A percentile compares a stretch with the other conserved stretches of the same genome.
Evolutionary conservation across 2,888 invertebrate genomes (phyloP).

Genomic region (Orthosia incerta): DNA sequence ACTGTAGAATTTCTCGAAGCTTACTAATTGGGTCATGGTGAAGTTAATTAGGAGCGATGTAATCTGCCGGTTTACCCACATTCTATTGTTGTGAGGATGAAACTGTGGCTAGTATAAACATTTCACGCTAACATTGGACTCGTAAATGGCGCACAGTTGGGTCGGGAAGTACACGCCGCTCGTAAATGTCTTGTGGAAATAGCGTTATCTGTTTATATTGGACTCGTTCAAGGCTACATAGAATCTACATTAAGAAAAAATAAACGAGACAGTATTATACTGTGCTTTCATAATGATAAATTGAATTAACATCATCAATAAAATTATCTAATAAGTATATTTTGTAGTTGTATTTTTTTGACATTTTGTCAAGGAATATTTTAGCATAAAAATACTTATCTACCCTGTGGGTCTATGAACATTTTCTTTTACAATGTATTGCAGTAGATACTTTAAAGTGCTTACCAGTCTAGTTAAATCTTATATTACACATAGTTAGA

Average conservation of each 20-base stretch:
- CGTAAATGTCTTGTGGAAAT: slow-evolving; percentile 71
- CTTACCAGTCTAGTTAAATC: neutral
- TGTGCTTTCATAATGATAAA: slow-evolving; percentile 15
- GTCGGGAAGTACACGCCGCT: slow-evolving; percentile 38
- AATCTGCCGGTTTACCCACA: slow-evolving; percentile 49
- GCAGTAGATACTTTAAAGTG: neutral
- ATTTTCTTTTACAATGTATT: too few species aligned
- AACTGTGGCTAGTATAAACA: slow-evolving; percentile 38
- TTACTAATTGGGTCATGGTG: slow-evolving; percentile 59
- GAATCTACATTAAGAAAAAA: slow-evolving; percentile 51
- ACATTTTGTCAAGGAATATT: too few species aligned
- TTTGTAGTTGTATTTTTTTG: too few species aligned
- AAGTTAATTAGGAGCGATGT: slow-evolving; percentile 39
- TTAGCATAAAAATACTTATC: neutral
- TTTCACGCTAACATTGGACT: slow-evolving; percentile 31
- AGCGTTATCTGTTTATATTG: slow-evolving; percentile 72
- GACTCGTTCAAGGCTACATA: slow-evolving; percentile 72
- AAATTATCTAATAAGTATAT: slow-evolving; percentile 1
- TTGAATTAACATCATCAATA: slow-evolving; percentile 14
- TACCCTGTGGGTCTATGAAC: too few species aligned
- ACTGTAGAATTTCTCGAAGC: slow-evolving; percentile 21
- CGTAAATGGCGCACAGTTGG: slow-evolving; percentile 47
- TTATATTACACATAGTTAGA: slow-evolving; percentile 5
- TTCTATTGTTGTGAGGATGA: slow-evolving; percentile 42
- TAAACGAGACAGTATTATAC: slow-evolving; percentile 20